Conservation (phyloP, 2,888 invertebrate species). For the Agelastica alni region DNA sequence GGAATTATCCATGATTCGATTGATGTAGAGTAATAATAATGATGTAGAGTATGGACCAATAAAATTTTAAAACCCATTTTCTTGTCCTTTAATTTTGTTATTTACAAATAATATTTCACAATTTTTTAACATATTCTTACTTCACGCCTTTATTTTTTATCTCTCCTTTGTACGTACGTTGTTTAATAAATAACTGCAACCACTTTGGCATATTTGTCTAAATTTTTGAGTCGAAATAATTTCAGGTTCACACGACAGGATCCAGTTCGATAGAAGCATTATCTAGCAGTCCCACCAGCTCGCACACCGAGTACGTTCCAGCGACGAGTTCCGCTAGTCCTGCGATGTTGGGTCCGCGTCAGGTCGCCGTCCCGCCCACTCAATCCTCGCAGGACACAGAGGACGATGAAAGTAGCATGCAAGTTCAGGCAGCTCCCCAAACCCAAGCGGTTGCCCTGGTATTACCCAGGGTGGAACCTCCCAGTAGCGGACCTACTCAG, state of each 20-base stretch:
- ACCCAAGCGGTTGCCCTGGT: constrained; percentile 72
- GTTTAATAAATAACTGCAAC: no score
- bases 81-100: no score
- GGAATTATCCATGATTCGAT: no score
- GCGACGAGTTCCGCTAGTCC: constrained; percentile 75
- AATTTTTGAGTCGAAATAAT: no score
- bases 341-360: constrained; percentile 59
- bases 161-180: no score
- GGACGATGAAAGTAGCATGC: constrained; percentile 54
- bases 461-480: constrained; percentile 71
- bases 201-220: no score
- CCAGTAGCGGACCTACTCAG: constrained; percentile 56
- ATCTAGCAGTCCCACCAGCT: constrained; percentile 73
- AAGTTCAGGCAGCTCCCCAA: constrained; percentile 50
- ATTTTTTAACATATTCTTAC: no score
- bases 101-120: no score
- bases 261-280: constrained; percentile 58
- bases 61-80: no score
- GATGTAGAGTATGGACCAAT: no score
- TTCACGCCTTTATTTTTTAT: no score
- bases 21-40: no score
- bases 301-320: constrained; percentile 83
- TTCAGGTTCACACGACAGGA: constrained; percentile 60
- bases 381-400: constrained; percentile 63
- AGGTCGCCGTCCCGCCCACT: constrained; percentile 69